Evolutionary conservation across 2,113 vertebrate species (phyloP), one percentile per base, ranked within the genome.

Genomic region (Zosterops japonicus): DNA sequence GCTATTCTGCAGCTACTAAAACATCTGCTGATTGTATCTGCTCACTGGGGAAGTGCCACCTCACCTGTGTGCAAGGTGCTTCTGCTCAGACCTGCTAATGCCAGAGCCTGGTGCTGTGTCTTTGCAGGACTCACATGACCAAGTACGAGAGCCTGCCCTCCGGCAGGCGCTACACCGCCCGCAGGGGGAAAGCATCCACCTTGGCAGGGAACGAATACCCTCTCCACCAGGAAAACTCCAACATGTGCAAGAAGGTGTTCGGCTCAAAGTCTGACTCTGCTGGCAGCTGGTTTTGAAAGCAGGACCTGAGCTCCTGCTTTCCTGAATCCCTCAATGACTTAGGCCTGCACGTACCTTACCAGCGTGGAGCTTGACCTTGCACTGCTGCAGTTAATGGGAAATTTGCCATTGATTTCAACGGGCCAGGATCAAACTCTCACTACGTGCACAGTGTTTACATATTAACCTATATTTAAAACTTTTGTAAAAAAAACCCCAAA

Each of bases 201-300:
- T 2, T 99, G 24, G 88, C 98, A 1, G 99, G 99, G 46, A 99
- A 98, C 0, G 99, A 99, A 47, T 98, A 99, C 84, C 99, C 99
- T 25, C 99, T 99, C 72, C 99, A 99, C 90, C 99, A 99, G 93
- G 99, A 99, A 86, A 99, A 99, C 97, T 99, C 99, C 9, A 97
- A 99, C 94, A 99, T 99, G 99, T 99, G 99, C 98, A 99, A 97
- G 83, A 97, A 89, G 89, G 99, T 99, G 79, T 99, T 99, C 6
- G 47, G 77, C 1, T 13, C 94, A 1, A 96, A 98, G 52, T 96
- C 97, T 4, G 98, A 97, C 27, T 87, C 90, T 8, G 89, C 97
- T 3, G 55, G 83, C 8, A 64, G 90, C 87, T 98, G 98, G 98
- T 98, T 98, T 96, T 98, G 94, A 98, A 64, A 77, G 5, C 11